Conservation (phyloP, 1,140 invertebrate species). For the Arion vulgaris region DNA sequence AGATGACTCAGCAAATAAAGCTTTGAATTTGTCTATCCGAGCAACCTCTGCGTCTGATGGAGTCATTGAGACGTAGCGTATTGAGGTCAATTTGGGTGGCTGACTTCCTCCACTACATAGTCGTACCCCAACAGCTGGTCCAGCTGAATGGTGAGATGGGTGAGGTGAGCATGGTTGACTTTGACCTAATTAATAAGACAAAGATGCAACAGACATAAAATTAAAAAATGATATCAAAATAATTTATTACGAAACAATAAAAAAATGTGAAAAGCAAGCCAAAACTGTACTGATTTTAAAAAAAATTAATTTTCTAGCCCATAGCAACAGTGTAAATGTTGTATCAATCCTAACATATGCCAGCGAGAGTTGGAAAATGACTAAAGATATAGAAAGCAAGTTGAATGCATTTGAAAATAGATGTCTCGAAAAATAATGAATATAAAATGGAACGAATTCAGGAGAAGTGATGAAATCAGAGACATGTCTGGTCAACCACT, state of each 20-base stretch:
- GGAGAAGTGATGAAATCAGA: too few relatives aligned
- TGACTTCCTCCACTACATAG: constrained; percentile 59
- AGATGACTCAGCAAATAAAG: constrained; percentile 59
- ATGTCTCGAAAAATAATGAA: too few relatives aligned
- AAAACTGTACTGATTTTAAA: too few relatives aligned
- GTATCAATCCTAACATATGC: too few relatives aligned
- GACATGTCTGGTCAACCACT: too few relatives aligned
- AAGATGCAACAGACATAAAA: neutral
- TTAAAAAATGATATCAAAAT: neutral
- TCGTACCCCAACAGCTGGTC: constrained; percentile 70
- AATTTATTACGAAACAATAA: neutral
- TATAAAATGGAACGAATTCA: too few relatives aligned
- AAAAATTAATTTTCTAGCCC: constrained; percentile 18
- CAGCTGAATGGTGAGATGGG: constrained; percentile 52
- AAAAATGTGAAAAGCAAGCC: too few relatives aligned
- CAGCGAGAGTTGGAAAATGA: too few relatives aligned
- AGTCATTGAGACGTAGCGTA: constrained; percentile 55
- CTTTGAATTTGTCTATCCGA: constrained; percentile 62
- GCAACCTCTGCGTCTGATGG: constrained; percentile 78
- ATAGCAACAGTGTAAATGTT: too few relatives aligned
- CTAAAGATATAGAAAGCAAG: too few relatives aligned
- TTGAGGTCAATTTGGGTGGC: constrained; percentile 57
- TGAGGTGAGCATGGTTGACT: neutral
- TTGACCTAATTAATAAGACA: neutral
- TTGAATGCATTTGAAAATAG: too few relatives aligned